Conservation (phyloP, 2,797 vertebrate genomes). For the Pyrocephalus nanus region DNA sequence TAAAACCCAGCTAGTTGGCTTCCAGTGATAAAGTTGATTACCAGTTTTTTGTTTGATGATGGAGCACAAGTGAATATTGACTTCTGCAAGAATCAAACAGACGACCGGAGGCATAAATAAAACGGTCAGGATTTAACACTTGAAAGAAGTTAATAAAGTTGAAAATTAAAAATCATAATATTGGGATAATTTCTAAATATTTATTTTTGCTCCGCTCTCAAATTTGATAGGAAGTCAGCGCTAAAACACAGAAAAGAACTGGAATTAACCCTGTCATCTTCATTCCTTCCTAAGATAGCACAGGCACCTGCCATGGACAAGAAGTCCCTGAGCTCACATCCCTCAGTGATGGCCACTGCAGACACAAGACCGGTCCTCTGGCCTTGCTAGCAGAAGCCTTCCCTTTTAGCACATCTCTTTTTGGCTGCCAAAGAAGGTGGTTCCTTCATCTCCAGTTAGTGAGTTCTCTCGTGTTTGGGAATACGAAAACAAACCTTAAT, state of each 20-base stretch:
- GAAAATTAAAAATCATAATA: conserved; percentile 81
- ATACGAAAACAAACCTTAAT: neutral
- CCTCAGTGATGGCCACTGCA: neutral
- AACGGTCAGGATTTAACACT: conserved; percentile 70
- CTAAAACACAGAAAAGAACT: conserved; percentile 29
- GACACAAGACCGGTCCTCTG: neutral
- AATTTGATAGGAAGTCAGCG: conserved; percentile 59
- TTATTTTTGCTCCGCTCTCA: conserved; percentile 66
- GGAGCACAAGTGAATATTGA: conserved; percentile 67
- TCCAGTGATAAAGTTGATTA: conserved; percentile 70
- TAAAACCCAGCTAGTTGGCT: conserved; percentile 64
- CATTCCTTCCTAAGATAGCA: accelerated
- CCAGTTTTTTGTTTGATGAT: conserved; percentile 75
- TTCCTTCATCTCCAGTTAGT: neutral
- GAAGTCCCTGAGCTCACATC: neutral
- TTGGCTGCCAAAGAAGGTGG: neutral
- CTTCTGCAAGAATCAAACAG: conserved; percentile 69
- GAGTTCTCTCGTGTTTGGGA: neutral
- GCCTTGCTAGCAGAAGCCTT: neutral
- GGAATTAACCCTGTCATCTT: neutral
- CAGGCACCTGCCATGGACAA: accelerated
- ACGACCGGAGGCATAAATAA: conserved; percentile 69
- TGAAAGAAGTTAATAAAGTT: conserved; percentile 76
- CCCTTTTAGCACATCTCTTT: conserved; percentile 26
- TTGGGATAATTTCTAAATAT: conserved; percentile 78